Evolutionary conservation across 2,113 vertebrate species (phyloP).

Genomic region (Elephas maximus): DNA sequence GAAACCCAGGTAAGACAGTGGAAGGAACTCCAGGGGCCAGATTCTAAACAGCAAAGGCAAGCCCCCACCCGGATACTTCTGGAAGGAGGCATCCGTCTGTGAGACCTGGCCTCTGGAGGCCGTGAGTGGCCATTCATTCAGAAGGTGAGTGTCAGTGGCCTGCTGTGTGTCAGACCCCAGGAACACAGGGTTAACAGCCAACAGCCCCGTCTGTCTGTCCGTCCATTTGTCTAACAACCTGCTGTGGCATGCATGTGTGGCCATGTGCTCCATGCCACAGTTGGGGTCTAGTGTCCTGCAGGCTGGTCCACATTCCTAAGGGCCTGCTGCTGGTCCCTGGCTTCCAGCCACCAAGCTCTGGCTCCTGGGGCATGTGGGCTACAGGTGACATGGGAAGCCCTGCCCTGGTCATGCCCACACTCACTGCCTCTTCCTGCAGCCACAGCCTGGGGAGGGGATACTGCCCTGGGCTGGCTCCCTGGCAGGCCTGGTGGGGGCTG

Average conservation of each 20-base stretch:
- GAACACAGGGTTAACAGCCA: not conserved
- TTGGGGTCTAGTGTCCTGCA: not conserved
- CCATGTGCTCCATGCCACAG: not conserved
- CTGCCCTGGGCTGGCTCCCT: not conserved
- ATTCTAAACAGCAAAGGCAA: not conserved
- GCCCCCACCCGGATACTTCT: not conserved
- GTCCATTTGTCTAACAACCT: not conserved
- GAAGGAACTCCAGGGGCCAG: not conserved
- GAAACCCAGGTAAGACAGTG: fast-evolving
- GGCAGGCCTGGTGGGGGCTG: too few relatives aligned
- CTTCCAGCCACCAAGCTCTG: not conserved
- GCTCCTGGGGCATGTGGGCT: too few relatives aligned
- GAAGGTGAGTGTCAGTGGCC: not conserved
- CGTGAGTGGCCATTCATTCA: not conserved
- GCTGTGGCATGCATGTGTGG: not conserved
- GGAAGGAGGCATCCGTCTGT: not conserved
- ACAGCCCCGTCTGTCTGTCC: not conserved
- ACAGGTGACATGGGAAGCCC: too few relatives aligned
- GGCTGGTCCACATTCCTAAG: fast-evolving
- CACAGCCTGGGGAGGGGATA: fast-evolving
- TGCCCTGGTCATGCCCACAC: not conserved
- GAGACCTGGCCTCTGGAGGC: fast-evolving
- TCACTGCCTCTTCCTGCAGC: not conserved
- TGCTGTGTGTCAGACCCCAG: not conserved
- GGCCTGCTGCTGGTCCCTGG: not conserved